Conservation (phyloP, 2,888 invertebrate species). For the Ametastegia equiseti region DNA sequence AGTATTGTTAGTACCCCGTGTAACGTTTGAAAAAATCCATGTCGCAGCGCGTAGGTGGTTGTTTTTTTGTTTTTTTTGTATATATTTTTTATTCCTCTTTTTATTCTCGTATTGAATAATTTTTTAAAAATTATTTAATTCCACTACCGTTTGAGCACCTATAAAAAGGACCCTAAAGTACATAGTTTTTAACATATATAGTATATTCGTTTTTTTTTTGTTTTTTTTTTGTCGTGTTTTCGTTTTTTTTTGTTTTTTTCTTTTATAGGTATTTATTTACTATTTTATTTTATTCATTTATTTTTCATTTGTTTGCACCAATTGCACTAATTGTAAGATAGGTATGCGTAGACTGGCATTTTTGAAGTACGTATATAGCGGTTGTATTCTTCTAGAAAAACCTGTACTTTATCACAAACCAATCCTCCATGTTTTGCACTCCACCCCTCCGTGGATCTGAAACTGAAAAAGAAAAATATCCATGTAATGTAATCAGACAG, state of each 20-base stretch:
- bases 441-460: constrained; percentile 67
- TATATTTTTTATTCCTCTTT: background rate
- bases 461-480: constrained; percentile 63
- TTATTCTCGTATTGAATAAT: background rate
- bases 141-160: constrained; percentile 45
- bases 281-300: constrained; percentile 4
- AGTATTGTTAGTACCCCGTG: background rate
- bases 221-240: no score
- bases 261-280: constrained; percentile 35
- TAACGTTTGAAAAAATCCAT: no score
- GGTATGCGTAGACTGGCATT: constrained; percentile 63
- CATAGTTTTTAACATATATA: constrained; percentile 9
- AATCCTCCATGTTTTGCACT: constrained; percentile 64
- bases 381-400: constrained; percentile 63
- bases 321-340: constrained; percentile 62
- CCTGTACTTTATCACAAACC: constrained; percentile 73
- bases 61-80: background rate
- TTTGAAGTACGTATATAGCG: constrained; percentile 71
- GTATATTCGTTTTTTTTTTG: constrained; percentile 50
- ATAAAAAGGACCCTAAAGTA: constrained; percentile 44
- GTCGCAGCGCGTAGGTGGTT: background rate
- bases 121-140: constrained; percentile 23
- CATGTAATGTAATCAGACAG: no score
- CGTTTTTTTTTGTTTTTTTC: no score
- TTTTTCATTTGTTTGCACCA: constrained; percentile 54